These are phyloP conservation scores for Elmis aenea DNA, from an alignment of 2,888 invertebrate genomes.

Conservation along the genomic window DNA sequence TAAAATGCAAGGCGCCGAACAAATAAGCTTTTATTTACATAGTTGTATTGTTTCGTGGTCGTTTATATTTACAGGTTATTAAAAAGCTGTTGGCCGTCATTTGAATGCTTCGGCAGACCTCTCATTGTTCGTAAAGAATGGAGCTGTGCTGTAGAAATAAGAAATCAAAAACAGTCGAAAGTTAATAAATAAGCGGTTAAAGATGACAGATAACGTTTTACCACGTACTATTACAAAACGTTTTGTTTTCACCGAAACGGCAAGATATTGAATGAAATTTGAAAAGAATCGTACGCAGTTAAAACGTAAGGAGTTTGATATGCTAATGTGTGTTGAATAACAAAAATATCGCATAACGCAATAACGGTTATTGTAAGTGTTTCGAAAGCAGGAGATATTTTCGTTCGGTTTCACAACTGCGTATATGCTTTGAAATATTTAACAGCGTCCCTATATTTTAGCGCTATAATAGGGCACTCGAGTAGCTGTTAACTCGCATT, in stretches of 20 bases:
- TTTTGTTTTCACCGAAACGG: conserved; percentile 7
- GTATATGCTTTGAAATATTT: too few relatives aligned
- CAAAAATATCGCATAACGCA: conserved; percentile 6
- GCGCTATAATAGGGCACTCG: too few relatives aligned
- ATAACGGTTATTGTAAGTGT: neutral
- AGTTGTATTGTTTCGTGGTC: conserved; percentile 30
- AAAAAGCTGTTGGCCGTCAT: conserved; percentile 37
- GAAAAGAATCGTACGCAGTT: conserved; percentile 10
- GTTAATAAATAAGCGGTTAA: conserved; percentile 21
- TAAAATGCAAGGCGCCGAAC: too few relatives aligned
- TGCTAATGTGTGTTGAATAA: conserved; percentile 11
- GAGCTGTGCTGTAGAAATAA: conserved; percentile 31
- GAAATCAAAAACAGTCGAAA: conserved; percentile 24
- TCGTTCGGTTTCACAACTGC: too few relatives aligned
- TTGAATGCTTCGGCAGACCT: conserved; percentile 32
- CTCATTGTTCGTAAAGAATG: conserved; percentile 39
- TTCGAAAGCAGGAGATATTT: too few relatives aligned
- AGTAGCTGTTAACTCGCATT: too few relatives aligned
- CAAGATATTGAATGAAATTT: conserved; percentile 7
- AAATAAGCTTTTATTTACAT: conserved; percentile 15
- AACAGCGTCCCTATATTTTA: too few relatives aligned
- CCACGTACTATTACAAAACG: conserved; percentile 19
- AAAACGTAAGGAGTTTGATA: conserved; percentile 7
- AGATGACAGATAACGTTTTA: conserved; percentile 15
- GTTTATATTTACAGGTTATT: conserved; percentile 36